These are phyloP conservation scores for Aptenodytes patagonicus DNA, from an alignment of 2,113 vertebrate species.

Conservation along the genomic window DNA sequence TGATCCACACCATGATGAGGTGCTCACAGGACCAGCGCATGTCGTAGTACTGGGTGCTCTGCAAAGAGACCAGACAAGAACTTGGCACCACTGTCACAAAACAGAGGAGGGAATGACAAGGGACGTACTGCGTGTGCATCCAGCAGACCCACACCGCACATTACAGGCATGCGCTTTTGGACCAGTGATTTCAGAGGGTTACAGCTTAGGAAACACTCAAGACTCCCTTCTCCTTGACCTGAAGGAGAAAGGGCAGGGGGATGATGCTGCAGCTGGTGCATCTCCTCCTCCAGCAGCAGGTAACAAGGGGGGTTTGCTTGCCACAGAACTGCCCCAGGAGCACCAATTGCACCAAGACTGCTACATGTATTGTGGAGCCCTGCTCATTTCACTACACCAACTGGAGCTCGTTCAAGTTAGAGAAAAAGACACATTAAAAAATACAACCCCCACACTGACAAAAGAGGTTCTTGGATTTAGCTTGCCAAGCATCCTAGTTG, in stretches of 20 bases:
- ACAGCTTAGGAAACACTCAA: slow-evolving; percentile 26
- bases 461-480: not conserved
- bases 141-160: slow-evolving; percentile 65
- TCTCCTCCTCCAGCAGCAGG: not conserved
- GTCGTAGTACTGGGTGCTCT: slow-evolving; percentile 99
- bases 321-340: not conserved
- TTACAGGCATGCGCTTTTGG: slow-evolving; percentile 70
- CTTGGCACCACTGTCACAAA: not conserved
- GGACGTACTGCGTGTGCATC: slow-evolving; percentile 30
- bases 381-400: not conserved
- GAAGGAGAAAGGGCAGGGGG: slow-evolving; percentile 24
- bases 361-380: not conserved
- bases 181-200: slow-evolving; percentile 34
- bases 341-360: not conserved
- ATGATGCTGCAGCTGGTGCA: not conserved
- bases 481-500: slow-evolving; percentile 7
- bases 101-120: not conserved
- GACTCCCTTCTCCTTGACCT: slow-evolving; percentile 31
- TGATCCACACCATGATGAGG: slow-evolving; percentile 99
- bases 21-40: slow-evolving; percentile 99
- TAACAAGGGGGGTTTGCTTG: not conserved
- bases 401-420: not conserved
- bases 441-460: not conserved
- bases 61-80: slow-evolving; percentile 55
- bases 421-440: not conserved